phyloP scores from a whole-genome alignment of 2,113 vertebrate genomes.

The Plotosus lineatus region DNA sequence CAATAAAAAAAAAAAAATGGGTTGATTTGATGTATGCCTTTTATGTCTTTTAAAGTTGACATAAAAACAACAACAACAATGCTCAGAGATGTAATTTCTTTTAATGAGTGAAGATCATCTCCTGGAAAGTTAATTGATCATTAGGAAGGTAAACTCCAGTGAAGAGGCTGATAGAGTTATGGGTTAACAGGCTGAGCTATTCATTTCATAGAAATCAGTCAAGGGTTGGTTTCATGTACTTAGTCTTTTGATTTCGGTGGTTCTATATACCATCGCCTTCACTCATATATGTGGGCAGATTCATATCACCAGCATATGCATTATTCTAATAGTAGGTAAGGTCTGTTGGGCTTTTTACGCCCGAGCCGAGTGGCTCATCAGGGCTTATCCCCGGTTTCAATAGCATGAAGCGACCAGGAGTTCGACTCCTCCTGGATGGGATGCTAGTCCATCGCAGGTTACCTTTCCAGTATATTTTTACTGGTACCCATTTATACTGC shows the following conservation, averaged over 20 bases:
- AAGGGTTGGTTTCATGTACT: background rate
- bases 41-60: background rate
- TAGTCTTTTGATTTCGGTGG: background rate
- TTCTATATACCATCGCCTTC: background rate
- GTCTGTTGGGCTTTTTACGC: too few species aligned
- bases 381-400: too few species aligned
- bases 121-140: background rate
- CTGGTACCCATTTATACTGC: too few species aligned
- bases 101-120: background rate
- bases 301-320: background rate
- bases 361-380: too few species aligned
- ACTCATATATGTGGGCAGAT: background rate
- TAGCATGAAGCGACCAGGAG: too few species aligned
- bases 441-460: too few species aligned
- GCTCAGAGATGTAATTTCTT: background rate
- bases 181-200: background rate
- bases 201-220: slow-evolving; percentile 1
- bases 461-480: too few species aligned
- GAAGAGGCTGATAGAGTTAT: background rate
- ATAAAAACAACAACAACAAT: too few species aligned
- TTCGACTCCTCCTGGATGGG: too few species aligned
- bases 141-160: slow-evolving; percentile 3
- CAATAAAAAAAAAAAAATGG: slow-evolving; percentile 6
- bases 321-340: background rate
- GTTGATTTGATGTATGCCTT: background rate